A percentile compares a stretch with the other conserved stretches of the same genome.
Conservation (phyloP, 2,797 vertebrate species). For the Pipistrellus kuhlii region DNA sequence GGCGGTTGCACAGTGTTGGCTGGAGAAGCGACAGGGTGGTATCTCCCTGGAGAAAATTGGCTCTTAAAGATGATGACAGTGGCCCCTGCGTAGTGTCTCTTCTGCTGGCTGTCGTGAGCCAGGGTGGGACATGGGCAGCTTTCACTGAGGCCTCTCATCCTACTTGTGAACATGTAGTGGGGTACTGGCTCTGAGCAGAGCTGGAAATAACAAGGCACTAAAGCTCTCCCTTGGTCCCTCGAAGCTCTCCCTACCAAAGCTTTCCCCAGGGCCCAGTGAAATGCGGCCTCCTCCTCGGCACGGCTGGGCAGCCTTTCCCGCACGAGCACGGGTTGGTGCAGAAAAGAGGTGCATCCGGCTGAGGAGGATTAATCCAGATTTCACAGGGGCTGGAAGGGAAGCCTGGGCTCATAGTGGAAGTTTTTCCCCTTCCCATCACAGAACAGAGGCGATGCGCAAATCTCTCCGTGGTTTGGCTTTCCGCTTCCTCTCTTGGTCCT, state of each 20-base stretch:
- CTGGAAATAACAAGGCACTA: background rate
- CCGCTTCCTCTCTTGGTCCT: background rate
- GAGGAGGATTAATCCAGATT: background rate
- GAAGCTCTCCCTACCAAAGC: background rate
- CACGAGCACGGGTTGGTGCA: background rate
- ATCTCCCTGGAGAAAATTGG: background rate
- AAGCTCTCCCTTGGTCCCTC: background rate
- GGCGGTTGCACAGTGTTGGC: background rate
- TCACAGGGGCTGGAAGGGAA: background rate
- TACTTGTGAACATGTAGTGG: background rate
- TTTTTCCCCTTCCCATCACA: background rate
- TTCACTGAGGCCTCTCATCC: background rate
- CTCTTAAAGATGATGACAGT: conserved; percentile 3
- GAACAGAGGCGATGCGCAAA: background rate
- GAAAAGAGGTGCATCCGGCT: background rate
- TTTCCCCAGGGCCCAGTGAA: background rate
- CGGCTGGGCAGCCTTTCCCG: background rate
- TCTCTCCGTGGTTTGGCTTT: background rate
- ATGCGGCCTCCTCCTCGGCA: background rate
- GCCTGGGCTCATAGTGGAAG: conserved; percentile 12
- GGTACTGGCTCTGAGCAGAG: background rate
- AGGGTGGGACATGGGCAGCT: background rate
- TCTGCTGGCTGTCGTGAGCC: background rate
- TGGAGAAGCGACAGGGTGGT: background rate
- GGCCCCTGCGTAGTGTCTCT: background rate